Conservation (phyloP, 2,888 invertebrate genomes). For the Gibbula magus region DNA sequence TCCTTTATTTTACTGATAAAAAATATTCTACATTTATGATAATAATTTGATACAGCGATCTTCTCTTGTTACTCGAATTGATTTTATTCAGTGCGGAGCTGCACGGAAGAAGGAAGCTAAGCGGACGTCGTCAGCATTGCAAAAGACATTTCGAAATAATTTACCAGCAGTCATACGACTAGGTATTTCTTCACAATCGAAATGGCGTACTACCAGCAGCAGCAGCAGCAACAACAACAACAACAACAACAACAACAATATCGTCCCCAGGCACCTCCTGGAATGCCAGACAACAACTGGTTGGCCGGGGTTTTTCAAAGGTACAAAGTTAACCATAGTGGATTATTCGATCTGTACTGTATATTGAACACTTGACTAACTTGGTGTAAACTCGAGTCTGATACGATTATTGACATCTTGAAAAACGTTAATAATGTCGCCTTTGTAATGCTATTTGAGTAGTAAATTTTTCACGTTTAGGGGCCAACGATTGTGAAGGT, state of each 20-base stretch:
- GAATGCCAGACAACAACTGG: conserved; percentile 57
- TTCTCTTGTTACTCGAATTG: no score
- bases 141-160: not conserved
- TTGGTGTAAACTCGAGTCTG: no score
- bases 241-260: conserved; percentile 45
- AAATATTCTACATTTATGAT: no score
- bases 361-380: not conserved
- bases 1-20: no score
- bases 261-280: conserved; percentile 39
- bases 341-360: no score
- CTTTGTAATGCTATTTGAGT: no score
- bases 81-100: not conserved
- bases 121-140: not conserved
- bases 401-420: no score
- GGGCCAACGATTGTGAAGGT: no score
- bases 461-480: no score
- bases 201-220: conserved; percentile 65
- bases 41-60: no score
- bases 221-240: conserved; percentile 41
- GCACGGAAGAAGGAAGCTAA: not conserved
- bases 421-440: no score
- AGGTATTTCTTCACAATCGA: conserved; percentile 9
- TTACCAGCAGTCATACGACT: no score
- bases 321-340: conserved; percentile 36
- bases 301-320: conserved; percentile 64